Base-by-base conservation (phyloP, 2,113 vertebrate genomes). In the Phylloscopus trochilus region DNA sequence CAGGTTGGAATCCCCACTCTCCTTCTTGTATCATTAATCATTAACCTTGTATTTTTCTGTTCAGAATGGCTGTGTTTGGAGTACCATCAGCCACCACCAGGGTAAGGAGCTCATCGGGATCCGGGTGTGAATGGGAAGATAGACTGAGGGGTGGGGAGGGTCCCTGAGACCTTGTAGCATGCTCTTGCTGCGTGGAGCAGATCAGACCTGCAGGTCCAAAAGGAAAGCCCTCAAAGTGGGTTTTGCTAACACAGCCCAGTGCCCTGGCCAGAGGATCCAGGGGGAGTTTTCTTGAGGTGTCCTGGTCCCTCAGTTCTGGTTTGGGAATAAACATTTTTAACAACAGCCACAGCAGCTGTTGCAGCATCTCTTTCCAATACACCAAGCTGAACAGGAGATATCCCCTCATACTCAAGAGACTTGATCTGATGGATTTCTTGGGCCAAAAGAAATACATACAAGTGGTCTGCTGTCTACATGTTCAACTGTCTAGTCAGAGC, bases 121-220 rank as follows among this genome's bases (percentile, higher is more conserved):
- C 35, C 62, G 49, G 16, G 3, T 33, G 35, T 39, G 37, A 83
- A 60, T 18, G 22, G 3, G 15, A 53, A 72, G n/a, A 14, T 2
- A 23, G 30, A 52, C 17, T 4, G 17, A 66, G n/a, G 8, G n/a
- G 6, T 52, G 9, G 18, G 12, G 9, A 51, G 14, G 7, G 26
- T 59, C 30, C 8, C 19, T 33, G 14, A 31, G 5, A 11, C 15
- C 6, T 3, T 20, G 12, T 15, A 44, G 21, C 1, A 1, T 26
- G 5, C 33, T 21, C 30, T 52, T 43, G 6, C 51, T 74, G 33
- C 3, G 6, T 7, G 9, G 43, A 70, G 37, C 24, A n/a, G 37
- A 39, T 2, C 1, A 2, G 31, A 39, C 27, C 1, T 2, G 6
- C 52, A 43, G 33, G 6, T 64, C 46, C 1, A 0, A 73, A 70